A percentile compares a stretch with the other conserved stretches of the same genome.
Evolutionary conservation across 2,888 invertebrate genomes (phyloP).

Genomic region (Drosophila siamana): DNA sequence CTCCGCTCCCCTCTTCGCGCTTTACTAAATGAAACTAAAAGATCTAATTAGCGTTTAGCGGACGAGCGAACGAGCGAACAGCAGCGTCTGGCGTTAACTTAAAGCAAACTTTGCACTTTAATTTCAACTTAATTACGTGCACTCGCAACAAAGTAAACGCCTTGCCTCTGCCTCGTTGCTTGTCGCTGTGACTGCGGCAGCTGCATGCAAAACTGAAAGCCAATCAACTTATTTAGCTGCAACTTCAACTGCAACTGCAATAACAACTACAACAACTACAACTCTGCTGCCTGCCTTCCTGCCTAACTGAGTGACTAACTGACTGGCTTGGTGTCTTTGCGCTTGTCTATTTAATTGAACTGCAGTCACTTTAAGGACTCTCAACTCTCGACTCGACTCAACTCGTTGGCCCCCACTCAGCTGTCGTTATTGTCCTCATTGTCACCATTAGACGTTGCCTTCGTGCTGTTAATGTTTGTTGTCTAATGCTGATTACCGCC

Average conservation of each 20-base stretch:
- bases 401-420: conserved; percentile 8
- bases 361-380: conserved; percentile 40
- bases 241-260: conserved; percentile 3
- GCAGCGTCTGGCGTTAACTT: conserved; percentile 52
- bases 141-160: conserved; percentile 39
- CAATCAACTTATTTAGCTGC: conserved; percentile 68
- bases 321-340: conserved; percentile 2
- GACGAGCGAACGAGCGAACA: not conserved
- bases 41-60: conserved; percentile 74
- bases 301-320: not conserved
- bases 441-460: conserved; percentile 44
- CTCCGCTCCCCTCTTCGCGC: too few species aligned
- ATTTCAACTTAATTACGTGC: conserved; percentile 74
- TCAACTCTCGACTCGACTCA: conserved; percentile 11
- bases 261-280: too few species aligned
- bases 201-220: conserved; percentile 61
- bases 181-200: conserved; percentile 23
- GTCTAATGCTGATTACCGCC: conserved; percentile 60
- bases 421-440: conserved; percentile 20
- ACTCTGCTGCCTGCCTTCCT: not conserved
- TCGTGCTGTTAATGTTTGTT: conserved; percentile 57
- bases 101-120: conserved; percentile 78
- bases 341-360: conserved; percentile 34
- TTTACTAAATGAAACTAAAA: conserved; percentile 63
- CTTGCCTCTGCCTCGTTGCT: conserved; percentile 24